Evolutionary conservation across 2,888 invertebrate species (phyloP).

Genomic region (Mesodorylaimus sp.): DNA sequence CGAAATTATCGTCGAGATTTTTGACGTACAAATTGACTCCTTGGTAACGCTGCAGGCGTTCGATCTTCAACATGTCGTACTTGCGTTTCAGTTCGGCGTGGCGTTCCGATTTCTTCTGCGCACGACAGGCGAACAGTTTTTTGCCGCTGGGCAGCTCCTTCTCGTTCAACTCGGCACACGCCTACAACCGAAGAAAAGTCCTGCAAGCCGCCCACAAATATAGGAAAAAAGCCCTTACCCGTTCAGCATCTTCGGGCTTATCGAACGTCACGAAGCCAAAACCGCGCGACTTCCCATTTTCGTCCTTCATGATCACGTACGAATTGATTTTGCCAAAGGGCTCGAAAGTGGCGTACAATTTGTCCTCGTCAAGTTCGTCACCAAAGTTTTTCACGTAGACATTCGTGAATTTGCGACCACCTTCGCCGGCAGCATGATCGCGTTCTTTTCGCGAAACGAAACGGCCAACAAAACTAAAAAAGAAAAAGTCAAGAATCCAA

Average conservation of each 20-base stretch:
- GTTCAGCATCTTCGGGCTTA: constrained; percentile 82
- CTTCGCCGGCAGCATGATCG: constrained; percentile 90
- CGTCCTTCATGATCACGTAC: constrained; percentile 44
- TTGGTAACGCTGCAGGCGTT: constrained; percentile 57
- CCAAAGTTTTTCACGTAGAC: constrained; percentile 98
- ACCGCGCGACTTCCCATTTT: constrained; percentile 58
- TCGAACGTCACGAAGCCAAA: constrained; percentile 98
- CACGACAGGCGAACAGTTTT: constrained; percentile 74
- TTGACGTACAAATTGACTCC: constrained; percentile 98
- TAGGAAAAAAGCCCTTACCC: too few species aligned
- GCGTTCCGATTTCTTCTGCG: constrained; percentile 95
- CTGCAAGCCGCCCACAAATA: too few species aligned
- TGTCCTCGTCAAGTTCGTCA: constrained; percentile 76
- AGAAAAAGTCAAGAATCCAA: not conserved
- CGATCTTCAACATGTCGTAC: constrained; percentile 84
- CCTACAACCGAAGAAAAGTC: too few species aligned
- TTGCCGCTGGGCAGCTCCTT: constrained; percentile 36
- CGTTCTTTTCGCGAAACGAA: constrained; percentile 96
- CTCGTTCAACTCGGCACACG: too few species aligned
- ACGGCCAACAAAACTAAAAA: constrained; percentile 62
- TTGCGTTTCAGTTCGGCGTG: constrained; percentile 86
- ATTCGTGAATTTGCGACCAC: constrained; percentile 82
- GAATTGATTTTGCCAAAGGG: constrained; percentile 25
- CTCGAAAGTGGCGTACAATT: constrained; percentile 81
- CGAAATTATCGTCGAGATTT: constrained; percentile 91